These are phyloP conservation scores for Tetramorium simillimum DNA, from an alignment of 1,140 invertebrate genomes.

Conservation along the genomic window DNA sequence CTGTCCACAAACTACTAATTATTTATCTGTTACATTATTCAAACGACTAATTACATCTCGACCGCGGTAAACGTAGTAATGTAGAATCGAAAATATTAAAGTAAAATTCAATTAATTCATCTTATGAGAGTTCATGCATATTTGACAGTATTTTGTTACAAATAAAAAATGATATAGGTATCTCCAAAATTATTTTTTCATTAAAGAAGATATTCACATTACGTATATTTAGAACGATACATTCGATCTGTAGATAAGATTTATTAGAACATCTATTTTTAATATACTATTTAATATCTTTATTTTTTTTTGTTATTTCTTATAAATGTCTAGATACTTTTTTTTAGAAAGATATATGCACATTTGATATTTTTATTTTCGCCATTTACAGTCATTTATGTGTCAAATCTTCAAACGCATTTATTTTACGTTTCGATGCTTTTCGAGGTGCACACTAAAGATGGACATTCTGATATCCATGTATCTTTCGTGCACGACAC, in stretches of 20 bases:
- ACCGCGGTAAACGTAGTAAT: background rate
- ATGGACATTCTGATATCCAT: constrained; percentile 17
- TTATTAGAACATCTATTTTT: background rate
- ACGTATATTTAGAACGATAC: background rate
- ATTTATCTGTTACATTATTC: background rate
- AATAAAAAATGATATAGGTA: background rate
- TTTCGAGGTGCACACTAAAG: background rate
- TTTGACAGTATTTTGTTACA: background rate
- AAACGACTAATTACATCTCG: background rate
- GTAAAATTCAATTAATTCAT: background rate
- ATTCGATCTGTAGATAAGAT: background rate
- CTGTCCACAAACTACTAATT: background rate
- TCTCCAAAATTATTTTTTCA: background rate
- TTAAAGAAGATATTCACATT: background rate
- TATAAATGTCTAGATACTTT: too few relatives aligned
- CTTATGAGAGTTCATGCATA: background rate
- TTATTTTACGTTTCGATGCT: background rate
- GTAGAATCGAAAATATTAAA: background rate
- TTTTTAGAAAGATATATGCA: background rate
- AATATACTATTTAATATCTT: background rate
- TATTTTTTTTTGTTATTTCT: background rate
- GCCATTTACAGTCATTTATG: background rate
- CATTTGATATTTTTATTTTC: background rate
- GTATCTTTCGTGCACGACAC: constrained; percentile 51
- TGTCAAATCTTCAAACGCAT: background rate